A percentile compares a stretch with the other conserved stretches of the same genome.
Evolutionary conservation across 2,888 invertebrate species (phyloP).

Genomic region (Drosophila rubida): DNA sequence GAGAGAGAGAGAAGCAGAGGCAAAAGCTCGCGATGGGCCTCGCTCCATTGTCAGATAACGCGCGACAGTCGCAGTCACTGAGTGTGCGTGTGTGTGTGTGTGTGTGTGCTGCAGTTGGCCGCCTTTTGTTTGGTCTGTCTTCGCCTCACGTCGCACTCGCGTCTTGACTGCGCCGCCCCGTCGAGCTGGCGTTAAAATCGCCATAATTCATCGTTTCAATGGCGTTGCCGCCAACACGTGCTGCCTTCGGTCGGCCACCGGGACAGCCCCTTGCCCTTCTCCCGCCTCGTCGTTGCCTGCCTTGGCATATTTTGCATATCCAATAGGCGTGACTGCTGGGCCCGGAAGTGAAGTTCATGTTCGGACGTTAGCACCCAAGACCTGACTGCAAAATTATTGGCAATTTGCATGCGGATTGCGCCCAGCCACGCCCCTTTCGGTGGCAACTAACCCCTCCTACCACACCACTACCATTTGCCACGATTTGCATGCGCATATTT

Average conservation of each 20-base stretch:
- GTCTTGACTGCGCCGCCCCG: slow-evolving; percentile 38
- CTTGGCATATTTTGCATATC: slow-evolving; percentile 45
- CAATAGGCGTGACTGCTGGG: slow-evolving; percentile 45
- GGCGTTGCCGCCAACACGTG: slow-evolving; percentile 53
- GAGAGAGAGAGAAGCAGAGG: background rate
- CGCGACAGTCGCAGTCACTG: slow-evolving; percentile 37
- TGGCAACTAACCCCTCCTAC: background rate
- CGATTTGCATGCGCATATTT: slow-evolving; percentile 61
- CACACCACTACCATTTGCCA: slow-evolving; percentile 22
- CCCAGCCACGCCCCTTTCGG: slow-evolving; percentile 15
- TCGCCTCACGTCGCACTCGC: slow-evolving; percentile 47
- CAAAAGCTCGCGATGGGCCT: slow-evolving; percentile 34
- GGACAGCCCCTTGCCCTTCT: background rate
- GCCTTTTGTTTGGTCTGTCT: slow-evolving; percentile 49
- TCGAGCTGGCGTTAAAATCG: slow-evolving; percentile 73
- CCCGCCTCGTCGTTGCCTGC: background rate
- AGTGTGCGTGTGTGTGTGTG: slow-evolving; percentile 6
- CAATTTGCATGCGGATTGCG: slow-evolving; percentile 65
- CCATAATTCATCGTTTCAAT: slow-evolving; percentile 79
- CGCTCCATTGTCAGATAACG: slow-evolving; percentile 37
- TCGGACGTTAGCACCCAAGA: slow-evolving; percentile 53
- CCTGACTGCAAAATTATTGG: slow-evolving; percentile 55
- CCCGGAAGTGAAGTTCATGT: slow-evolving; percentile 70
- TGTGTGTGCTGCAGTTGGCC: slow-evolving; percentile 40
- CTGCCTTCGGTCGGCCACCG: background rate